Conservation (phyloP, 1,140 invertebrate genomes). For the Calephelis virginiensis region DNA sequence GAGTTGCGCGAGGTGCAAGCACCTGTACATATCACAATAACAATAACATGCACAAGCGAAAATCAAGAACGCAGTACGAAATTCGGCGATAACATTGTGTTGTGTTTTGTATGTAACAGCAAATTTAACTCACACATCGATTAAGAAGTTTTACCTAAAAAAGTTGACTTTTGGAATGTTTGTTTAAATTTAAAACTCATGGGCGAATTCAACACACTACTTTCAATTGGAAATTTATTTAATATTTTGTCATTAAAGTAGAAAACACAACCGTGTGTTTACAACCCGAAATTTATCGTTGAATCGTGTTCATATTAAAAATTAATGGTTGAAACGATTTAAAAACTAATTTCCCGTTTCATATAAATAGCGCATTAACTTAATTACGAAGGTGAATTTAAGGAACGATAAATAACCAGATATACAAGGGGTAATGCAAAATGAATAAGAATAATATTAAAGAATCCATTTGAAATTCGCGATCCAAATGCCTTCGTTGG, state of each 20-base stretch:
- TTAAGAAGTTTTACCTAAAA: no score
- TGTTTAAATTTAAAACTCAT: no score
- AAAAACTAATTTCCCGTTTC: slow-evolving; percentile 13
- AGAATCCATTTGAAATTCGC: slow-evolving; percentile 1
- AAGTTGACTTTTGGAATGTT: no score
- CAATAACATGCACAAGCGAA: no score
- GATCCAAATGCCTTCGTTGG: slow-evolving; percentile 1
- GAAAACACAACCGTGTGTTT: not conserved
- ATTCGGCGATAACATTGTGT: no score
- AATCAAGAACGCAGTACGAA: no score
- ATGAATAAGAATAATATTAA: not conserved
- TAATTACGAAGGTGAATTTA: slow-evolving; percentile 9
- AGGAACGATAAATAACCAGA: slow-evolving; percentile 4
- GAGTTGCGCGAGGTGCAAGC: no score
- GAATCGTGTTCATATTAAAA: not conserved
- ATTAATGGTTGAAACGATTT: slow-evolving; percentile 3
- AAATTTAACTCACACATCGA: no score
- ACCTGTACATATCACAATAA: no score
- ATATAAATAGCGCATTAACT: slow-evolving; percentile 13
- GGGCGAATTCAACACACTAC: no score
- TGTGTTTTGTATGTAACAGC: no score
- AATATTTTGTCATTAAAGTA: not conserved
- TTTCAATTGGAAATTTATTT: not conserved
- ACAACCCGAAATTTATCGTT: slow-evolving; percentile 1
- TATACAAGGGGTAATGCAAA: not conserved